Conservation (phyloP, 2,113 vertebrate species). For the Stomatorhinus ivindoensis region DNA sequence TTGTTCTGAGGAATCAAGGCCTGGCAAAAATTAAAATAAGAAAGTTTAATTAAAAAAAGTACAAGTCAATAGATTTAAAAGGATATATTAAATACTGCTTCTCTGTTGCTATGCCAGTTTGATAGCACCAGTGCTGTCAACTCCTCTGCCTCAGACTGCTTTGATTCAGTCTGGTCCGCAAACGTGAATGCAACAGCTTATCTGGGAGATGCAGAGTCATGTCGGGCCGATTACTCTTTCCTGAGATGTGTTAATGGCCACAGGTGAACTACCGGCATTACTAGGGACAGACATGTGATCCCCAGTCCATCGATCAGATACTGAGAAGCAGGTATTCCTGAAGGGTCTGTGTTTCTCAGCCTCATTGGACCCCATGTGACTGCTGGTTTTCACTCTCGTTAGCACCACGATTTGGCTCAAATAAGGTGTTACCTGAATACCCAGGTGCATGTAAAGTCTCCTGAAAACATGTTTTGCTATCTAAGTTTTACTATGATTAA, state of each 20-base stretch:
- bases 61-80: neutral
- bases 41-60: neutral
- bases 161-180: neutral
- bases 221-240: neutral
- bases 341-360: neutral
- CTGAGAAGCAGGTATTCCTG: neutral
- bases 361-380: neutral
- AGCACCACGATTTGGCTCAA: neutral
- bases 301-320: neutral
- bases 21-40: neutral
- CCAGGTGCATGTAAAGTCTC: neutral
- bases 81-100: neutral
- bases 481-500: neutral
- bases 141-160: neutral
- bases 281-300: neutral
- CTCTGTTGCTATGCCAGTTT: neutral
- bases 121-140: neutral
- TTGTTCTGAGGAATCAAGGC: neutral
- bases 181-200: neutral
- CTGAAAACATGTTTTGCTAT: neutral
- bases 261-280: neutral
- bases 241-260: slow-evolving; percentile 17
- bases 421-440: neutral
- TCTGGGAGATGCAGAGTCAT: neutral
- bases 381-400: neutral